Conservation (phyloP, 2,888 invertebrate species). For the Penaeus monodon region DNA sequence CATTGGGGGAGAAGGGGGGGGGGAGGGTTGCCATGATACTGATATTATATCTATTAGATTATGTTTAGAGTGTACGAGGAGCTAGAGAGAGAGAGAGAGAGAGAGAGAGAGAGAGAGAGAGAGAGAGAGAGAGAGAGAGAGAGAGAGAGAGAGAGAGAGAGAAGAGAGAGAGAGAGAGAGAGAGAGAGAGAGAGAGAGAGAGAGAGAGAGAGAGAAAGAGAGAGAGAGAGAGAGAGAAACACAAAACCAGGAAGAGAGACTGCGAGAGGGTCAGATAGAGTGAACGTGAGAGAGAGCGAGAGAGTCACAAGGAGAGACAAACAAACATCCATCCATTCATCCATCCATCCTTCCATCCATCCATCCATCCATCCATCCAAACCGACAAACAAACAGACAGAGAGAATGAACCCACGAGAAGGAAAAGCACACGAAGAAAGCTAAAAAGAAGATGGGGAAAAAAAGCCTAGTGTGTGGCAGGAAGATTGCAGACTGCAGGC, state of each 20-base stretch:
- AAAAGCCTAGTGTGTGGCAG: constrained; percentile 22
- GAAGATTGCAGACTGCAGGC: constrained; percentile 25
- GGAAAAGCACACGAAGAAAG: no score
- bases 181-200: background rate
- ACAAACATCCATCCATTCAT: background rate
- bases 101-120: background rate
- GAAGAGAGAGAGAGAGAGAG: background rate
- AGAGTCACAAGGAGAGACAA: constrained; percentile 6
- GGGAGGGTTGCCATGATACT: background rate
- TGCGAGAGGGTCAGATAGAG: no score
- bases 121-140: background rate
- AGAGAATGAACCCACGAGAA: no score
- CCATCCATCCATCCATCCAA: background rate
- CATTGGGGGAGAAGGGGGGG: background rate
- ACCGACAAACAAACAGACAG: no score
- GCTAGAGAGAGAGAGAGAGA: background rate
- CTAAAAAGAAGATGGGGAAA: background rate
- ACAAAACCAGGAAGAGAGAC: no score
- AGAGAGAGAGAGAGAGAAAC: no score
- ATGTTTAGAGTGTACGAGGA: background rate
- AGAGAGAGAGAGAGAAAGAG: background rate
- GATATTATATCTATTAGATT: no score
- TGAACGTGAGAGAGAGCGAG: constrained; percentile 21
- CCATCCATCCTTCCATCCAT: background rate
- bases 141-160: constrained; percentile 2